Evolutionary conservation across 2,888 invertebrate species (phyloP).

Genomic region (Sipha maydis): DNA sequence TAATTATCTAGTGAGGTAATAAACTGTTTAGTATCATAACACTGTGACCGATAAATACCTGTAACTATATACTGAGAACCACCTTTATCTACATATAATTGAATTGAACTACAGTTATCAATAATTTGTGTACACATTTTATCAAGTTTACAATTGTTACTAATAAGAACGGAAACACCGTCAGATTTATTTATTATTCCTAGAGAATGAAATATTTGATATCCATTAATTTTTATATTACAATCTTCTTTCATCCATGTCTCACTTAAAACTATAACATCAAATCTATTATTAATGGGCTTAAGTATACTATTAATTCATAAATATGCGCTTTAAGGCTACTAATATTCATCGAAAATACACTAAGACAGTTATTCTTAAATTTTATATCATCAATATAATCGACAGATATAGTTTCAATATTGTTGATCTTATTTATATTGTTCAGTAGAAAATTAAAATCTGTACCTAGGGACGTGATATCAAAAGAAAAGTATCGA

Average conservation of each 20-base stretch:
- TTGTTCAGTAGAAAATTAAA: background rate
- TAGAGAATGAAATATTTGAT: constrained; percentile 6
- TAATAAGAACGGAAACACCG: background rate
- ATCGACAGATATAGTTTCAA: background rate
- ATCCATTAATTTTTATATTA: constrained; percentile 15
- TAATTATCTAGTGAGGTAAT: background rate
- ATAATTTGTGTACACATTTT: background rate
- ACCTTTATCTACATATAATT: constrained; percentile 9
- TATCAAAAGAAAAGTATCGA: too few species aligned
- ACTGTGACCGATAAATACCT: background rate
- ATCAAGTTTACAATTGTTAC: background rate
- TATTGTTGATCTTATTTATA: background rate
- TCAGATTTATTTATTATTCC: background rate
- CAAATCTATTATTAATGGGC: constrained; percentile 9
- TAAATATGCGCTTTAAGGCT: background rate
- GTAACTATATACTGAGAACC: constrained; percentile 7
- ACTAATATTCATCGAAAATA: background rate
- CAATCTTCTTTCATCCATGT: constrained; percentile 3
- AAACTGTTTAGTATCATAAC: background rate
- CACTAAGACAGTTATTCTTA: background rate
- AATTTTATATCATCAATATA: background rate
- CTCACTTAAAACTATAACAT: constrained; percentile 16
- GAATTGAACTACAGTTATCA: background rate
- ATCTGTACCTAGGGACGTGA: too few species aligned
- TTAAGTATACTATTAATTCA: background rate